These are phyloP conservation scores for Holacanthella duospinosa DNA, from an alignment of 2,888 invertebrate genomes.

Conservation along the genomic window DNA sequence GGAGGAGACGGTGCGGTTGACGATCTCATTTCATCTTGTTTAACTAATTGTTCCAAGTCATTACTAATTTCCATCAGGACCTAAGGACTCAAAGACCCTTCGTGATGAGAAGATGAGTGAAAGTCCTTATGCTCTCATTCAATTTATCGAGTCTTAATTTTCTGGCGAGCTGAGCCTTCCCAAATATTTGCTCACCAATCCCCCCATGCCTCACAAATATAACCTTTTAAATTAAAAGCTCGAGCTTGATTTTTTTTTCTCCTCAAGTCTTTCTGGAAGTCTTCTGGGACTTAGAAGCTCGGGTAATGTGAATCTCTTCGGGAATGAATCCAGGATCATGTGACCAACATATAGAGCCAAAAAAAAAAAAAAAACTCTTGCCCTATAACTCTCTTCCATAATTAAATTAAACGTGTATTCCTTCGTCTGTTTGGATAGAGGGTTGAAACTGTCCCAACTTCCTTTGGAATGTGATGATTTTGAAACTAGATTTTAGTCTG, in stretches of 20 bases:
- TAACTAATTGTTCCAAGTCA: slow-evolving; percentile 39
- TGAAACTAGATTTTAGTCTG: background rate
- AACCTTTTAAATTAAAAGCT: slow-evolving; percentile 38
- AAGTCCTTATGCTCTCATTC: slow-evolving; percentile 15
- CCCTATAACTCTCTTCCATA: slow-evolving; percentile 16
- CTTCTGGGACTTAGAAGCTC: background rate
- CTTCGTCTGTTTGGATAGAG: slow-evolving; percentile 9
- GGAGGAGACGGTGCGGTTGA: too few species aligned
- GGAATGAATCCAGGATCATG: slow-evolving; percentile 13
- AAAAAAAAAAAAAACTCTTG: too few species aligned
- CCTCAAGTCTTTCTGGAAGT: background rate
- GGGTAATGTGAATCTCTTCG: background rate
- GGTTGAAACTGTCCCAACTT: background rate
- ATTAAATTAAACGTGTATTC: slow-evolving; percentile 11
- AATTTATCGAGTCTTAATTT: slow-evolving; percentile 38
- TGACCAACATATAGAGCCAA: background rate
- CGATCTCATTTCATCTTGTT: slow-evolving; percentile 38
- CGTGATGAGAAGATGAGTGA: slow-evolving; percentile 3
- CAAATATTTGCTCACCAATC: slow-evolving; percentile 37
- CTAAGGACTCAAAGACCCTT: slow-evolving; percentile 18
- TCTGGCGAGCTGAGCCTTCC: slow-evolving; percentile 37
- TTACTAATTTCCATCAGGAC: slow-evolving; percentile 38
- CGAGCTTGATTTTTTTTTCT: background rate
- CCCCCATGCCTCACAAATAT: slow-evolving; percentile 34
- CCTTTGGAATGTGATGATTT: background rate